Base-by-base conservation (phyloP, 2,888 invertebrate genomes). In the Ormia ochracea region DNA sequence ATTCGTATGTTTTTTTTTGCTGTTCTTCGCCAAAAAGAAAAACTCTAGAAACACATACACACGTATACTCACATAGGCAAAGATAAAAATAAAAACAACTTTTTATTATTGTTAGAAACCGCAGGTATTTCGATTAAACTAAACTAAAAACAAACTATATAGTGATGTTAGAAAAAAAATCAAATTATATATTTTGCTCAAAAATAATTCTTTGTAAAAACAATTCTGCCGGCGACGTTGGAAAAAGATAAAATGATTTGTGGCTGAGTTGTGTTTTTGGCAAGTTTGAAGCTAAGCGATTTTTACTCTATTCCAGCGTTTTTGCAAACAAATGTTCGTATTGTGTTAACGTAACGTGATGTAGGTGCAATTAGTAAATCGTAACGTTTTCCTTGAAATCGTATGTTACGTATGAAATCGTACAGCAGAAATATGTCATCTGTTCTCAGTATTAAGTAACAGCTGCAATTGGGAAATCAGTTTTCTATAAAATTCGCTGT, bases 151-250 rank as follows among this genome's bases (percentile, higher is more conserved):
- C 19, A 68, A 73, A 45, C 36, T 21, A 70, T 52, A 41, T 33
- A 33, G 12, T 19, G 4, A 14, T 14, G 23, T 38, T 7, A n/a
- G 9, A 41, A 58, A 50, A 65, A 58, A 43, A 78, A 63, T 48
- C 6, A 65, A 58, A 61, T 50, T 19, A 45, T 73, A 66, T 17
- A 41, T 41, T 50, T 52, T 59, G 41, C 28, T 58, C n/a, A 9
- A 41, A 68, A 43, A 36, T 50, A 72, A 31, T 41, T 48, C 33
- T 66, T 63, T 52, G 69, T 48, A 69, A 33, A 68, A 69, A 69
- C 45, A 66, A 33, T 68, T 33, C 33, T 58, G 74, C 50, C 48
- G 54, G 38, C 76, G 61, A 69, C 21, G 76, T 63, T 31, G 54
- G 48, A 63, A 69, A 56, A 65, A 59, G 48, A 48, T 45, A 74